Evolutionary conservation across 2,797 vertebrate species (phyloP), one percentile per base, ranked within the genome.

Genomic region (Notolabrus celidotus): DNA sequence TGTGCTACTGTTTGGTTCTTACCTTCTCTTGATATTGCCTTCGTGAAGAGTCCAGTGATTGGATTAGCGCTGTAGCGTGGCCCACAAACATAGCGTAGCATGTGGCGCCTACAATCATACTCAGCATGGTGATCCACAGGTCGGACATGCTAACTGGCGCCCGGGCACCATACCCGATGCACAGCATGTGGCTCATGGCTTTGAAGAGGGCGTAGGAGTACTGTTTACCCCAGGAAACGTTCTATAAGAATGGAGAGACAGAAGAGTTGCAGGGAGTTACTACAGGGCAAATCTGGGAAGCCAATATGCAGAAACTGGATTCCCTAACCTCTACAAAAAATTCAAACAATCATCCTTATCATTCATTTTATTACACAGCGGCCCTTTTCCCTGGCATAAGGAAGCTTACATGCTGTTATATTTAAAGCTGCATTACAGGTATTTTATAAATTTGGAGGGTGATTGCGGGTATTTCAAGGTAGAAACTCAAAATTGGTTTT

Each of bases 1-100:
- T 34, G 43, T 72, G 27, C 65, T 10, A 4, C 7, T 17, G 7
- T 5, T 11, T 5, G 11, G 17, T n/a, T 33, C 84, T 93, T 95
- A 99, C 97, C 97, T 99, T 99, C 86, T 99, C 97, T 87, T 99
- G 97, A 86, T 99, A 99, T 38, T 99, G 97, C 36, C 97, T 86
- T 56, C 97, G 92, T 0, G 97, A 99, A 0, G 97, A 99, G 84
- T 99, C 97, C 93, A 99, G 92, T 20, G 97, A 99, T 80, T 99
- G 97, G 82, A 99, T 99, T 46, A 99, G 94, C 64, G 97, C 97
- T 0, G 97, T 99, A 63, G 97, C 97, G 0, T 99, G 97, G 53
- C 97, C 97, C 17, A 99, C 97, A 77, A 99, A 99, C 97, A 99
- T 99, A 89, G 97, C 97, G 7, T 99, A 99, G 87, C 97, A 99